phyloP scores from a whole-genome alignment of 2,113 vertebrate genomes.

The Lepus timidus region DNA sequence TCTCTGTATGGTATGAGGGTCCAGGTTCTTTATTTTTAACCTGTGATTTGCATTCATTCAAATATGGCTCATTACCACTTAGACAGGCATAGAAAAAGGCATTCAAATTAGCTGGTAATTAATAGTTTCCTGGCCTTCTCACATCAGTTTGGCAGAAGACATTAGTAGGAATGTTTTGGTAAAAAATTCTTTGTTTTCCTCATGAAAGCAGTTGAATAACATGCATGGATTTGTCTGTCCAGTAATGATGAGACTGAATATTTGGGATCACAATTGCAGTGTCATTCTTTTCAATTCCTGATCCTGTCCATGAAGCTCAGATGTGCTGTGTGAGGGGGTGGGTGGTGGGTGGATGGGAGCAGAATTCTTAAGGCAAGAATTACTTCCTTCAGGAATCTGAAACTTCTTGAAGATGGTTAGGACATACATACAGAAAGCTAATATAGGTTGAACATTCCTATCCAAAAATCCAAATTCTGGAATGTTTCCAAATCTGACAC shows the following conservation, averaged over 20 bases:
- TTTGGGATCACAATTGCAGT: background rate
- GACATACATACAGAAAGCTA: background rate
- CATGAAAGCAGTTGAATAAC: background rate
- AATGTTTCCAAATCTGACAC: too few relatives aligned
- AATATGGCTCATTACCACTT: constrained; percentile 44
- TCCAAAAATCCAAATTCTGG: too few relatives aligned
- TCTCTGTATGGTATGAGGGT: background rate
- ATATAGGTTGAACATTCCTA: background rate
- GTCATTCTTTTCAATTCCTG: background rate
- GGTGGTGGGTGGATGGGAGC: background rate
- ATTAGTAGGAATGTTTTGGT: constrained; percentile 39
- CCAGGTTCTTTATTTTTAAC: constrained; percentile 46
- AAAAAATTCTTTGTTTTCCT: constrained; percentile 47
- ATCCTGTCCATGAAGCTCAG: background rate
- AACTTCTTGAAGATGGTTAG: background rate
- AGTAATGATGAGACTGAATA: background rate
- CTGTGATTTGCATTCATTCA: constrained; percentile 60
- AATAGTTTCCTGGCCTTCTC: constrained; percentile 53
- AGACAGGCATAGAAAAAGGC: constrained; percentile 47
- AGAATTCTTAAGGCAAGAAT: background rate
- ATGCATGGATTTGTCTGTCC: background rate
- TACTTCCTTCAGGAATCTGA: background rate
- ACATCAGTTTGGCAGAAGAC: constrained; percentile 49
- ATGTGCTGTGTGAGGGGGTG: too few relatives aligned
- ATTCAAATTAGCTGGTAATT: constrained; percentile 54